phyloP scores from a whole-genome alignment of 2,113 vertebrate species.

The Antechinus stuartii region DNA sequence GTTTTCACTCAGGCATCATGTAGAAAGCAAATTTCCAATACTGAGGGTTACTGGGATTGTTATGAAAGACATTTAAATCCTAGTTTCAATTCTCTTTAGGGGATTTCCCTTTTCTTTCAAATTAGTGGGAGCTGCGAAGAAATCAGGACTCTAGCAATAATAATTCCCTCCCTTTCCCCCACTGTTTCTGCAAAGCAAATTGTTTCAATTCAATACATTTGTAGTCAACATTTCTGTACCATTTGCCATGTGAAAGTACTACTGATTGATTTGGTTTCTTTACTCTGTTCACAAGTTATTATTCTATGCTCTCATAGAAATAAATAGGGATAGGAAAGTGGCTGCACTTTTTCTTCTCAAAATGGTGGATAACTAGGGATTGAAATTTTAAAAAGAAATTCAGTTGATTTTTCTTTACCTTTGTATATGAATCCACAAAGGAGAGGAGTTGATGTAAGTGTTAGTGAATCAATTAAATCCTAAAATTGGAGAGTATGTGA shows the following conservation, averaged over 20 bases:
- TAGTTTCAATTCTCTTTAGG: neutral
- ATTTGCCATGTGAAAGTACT: neutral
- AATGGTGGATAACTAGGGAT: neutral
- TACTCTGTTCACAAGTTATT: neutral
- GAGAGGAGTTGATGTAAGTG: neutral
- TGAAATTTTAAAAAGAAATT: neutral
- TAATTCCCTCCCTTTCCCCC: neutral
- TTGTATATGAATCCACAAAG: neutral
- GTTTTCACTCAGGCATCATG: neutral
- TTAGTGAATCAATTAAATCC: neutral
- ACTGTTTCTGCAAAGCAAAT: neutral
- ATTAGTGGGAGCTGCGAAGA: slow-evolving; percentile 24
- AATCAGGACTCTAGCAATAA: neutral
- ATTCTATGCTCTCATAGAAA: neutral
- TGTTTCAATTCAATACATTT: slow-evolving; percentile 7
- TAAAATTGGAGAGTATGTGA: neutral
- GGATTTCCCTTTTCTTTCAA: slow-evolving; percentile 30
- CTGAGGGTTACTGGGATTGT: neutral
- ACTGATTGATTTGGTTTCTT: neutral
- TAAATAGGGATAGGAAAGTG: neutral
- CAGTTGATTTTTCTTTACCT: neutral
- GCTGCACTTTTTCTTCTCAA: neutral
- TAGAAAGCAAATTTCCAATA: slow-evolving; percentile 25
- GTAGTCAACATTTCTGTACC: neutral
- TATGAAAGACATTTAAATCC: slow-evolving; percentile 3